These are phyloP conservation scores for Amblyornis subalaris DNA, from an alignment of 2,113 vertebrate species.

Conservation along the genomic window DNA sequence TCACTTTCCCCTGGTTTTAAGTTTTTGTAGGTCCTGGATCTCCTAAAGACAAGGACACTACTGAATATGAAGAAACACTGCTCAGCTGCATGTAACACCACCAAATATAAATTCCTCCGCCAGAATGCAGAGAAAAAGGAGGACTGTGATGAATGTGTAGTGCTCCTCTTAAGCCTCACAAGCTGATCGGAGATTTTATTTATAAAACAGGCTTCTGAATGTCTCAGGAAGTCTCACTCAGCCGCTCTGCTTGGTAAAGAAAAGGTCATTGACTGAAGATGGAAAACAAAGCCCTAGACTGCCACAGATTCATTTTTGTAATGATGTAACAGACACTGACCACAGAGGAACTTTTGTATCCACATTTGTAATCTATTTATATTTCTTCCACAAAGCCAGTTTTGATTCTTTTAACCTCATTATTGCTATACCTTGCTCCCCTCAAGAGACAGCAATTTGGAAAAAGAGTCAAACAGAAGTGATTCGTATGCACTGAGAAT, in stretches of 20 bases:
- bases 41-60: background rate
- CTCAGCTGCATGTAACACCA: background rate
- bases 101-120: background rate
- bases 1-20: background rate
- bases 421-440: background rate
- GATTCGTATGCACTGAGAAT: background rate
- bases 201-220: background rate
- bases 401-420: constrained; percentile 3
- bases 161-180: background rate
- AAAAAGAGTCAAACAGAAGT: background rate
- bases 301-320: background rate
- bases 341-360: background rate
- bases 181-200: background rate
- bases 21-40: background rate
- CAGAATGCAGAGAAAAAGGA: background rate
- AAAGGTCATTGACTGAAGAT: constrained; percentile 3
- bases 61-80: background rate
- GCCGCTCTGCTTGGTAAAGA: background rate
- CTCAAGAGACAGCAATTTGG: background rate
- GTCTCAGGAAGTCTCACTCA: background rate
- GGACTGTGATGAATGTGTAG: background rate
- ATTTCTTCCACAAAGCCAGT: background rate
- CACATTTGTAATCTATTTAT: background rate
- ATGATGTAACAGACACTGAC: background rate
- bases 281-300: background rate